Base-by-base conservation (phyloP, 2,113 vertebrate species). In the Otus sunia region DNA sequence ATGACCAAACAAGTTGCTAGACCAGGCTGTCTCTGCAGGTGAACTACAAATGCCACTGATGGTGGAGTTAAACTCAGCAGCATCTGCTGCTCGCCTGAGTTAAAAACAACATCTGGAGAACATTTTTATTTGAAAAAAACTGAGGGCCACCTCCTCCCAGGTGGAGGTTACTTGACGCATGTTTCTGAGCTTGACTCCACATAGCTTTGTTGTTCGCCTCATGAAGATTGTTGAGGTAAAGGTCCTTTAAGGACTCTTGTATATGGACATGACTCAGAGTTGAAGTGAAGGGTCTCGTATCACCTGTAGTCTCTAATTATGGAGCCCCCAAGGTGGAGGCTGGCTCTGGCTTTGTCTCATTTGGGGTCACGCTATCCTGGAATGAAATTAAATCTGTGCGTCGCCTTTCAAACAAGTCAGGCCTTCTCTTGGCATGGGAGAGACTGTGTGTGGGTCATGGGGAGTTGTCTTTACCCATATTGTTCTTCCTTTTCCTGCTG, bases 1-100 rank as follows among this genome's bases (percentile, higher is more conserved):
- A 11, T 96, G 72, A 90, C 96, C 93, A 94, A 87, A 94, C 52
- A 15, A 64, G 86, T 34, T 90, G 64, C 76, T 89, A 92, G 91
- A 53, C 62, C 76, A 94, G 72, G 75, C 58, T 95, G 63, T 23
- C 80, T 92, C 63, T 86, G 68, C 72, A 66, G 87, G 90, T 88
- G 93, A 78, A 93, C 60, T 52, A 15, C 71, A 71, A 53, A 50
- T 21, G 20, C 60, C 13, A 2, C 43, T 36, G 36, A 7, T 13
- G n/a, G 47, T 78, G 81, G 89, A 73, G 80, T 94, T 86, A 36
- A 94, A 52, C 88, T 80, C 78, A 4, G 92, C 59, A 80, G 55
- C 60, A 73, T n/a, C 41, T 67, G 29, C 64, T 90, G 88, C 73
- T 73, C 47, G 12, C 49, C 47, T 8, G 34, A 78, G 21, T 53